Percentiles rank a stretch among this genome's conserved stretches.
phyloP scores from a whole-genome alignment of 2,113 vertebrate genomes.

The Toxotes chatareus region DNA sequence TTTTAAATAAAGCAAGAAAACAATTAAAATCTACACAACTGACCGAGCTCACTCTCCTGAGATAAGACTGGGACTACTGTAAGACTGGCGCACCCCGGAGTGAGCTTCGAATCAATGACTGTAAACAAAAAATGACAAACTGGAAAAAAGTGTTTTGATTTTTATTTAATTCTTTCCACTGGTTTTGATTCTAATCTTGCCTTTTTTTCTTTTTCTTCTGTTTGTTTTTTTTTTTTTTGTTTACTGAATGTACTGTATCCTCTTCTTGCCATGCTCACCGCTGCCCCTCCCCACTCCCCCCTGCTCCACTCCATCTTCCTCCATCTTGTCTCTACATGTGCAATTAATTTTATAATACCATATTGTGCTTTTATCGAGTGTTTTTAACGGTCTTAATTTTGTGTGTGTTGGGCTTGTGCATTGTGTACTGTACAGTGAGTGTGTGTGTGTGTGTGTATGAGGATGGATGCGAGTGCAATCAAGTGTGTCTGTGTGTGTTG shows the following conservation, averaged over 20 bases:
- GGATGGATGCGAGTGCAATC: conserved; percentile 19
- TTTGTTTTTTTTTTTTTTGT: conserved; percentile 46
- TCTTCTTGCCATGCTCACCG: conserved; percentile 61
- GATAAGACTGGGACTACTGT: conserved; percentile 52
- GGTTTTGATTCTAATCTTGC: conserved; percentile 75
- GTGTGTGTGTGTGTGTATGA: conserved; percentile 37
- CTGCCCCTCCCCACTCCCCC: conserved; percentile 13
- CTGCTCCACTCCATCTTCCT: conserved; percentile 52
- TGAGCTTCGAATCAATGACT: conserved; percentile 61
- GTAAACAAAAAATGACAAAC: conserved; percentile 56
- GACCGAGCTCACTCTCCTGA: conserved; percentile 44
- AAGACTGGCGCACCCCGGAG: conserved; percentile 40
- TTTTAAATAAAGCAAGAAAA: conserved; percentile 75
- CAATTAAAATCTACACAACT: conserved; percentile 60
- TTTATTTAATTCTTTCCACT: conserved; percentile 79
- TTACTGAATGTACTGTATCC: conserved; percentile 81
- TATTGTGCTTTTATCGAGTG: conserved; percentile 83
- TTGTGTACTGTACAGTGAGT: conserved; percentile 74
- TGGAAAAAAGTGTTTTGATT: conserved; percentile 69
- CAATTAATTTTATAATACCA: conserved; percentile 88
- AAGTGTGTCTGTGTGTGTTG: conserved; percentile 46
- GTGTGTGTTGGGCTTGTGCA: conserved; percentile 71
- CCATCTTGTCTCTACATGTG: conserved; percentile 81
- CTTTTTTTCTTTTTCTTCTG: conserved; percentile 50
- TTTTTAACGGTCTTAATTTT: conserved; percentile 81